phyloP scores from a whole-genome alignment of 2,797 vertebrate species.

The Silurus aristotelis region DNA sequence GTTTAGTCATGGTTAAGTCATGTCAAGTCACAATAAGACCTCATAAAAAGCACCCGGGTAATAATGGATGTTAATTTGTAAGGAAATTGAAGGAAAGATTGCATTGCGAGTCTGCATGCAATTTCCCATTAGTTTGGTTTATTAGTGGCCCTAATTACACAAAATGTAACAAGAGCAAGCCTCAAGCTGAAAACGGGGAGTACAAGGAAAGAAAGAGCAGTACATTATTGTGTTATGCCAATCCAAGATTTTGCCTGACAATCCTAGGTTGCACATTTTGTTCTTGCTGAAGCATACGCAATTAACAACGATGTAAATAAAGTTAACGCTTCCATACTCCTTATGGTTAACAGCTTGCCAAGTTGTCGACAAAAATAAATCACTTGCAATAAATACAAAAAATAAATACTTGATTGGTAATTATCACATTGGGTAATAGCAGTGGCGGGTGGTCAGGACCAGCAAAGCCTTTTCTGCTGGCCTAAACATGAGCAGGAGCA shows the following conservation, averaged over 20 bases:
- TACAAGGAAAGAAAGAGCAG: not conserved
- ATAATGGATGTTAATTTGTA: slow-evolving; percentile 59
- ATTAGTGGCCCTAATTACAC: slow-evolving; percentile 60
- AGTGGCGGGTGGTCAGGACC: too few relatives aligned
- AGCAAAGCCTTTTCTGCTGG: too few relatives aligned
- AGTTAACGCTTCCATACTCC: not conserved
- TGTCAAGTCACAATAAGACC: slow-evolving; percentile 52
- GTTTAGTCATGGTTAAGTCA: slow-evolving; percentile 54
- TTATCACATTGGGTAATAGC: too few relatives aligned
- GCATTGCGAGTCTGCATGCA: slow-evolving; percentile 45
- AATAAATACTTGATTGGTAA: too few relatives aligned
- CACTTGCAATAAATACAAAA: too few relatives aligned
- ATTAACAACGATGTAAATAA: not conserved
- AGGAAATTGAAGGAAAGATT: slow-evolving; percentile 52
- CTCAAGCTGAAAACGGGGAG: not conserved
- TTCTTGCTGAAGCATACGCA: not conserved
- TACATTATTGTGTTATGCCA: slow-evolving; percentile 12
- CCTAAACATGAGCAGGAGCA: too few relatives aligned
- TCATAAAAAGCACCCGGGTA: slow-evolving; percentile 36
- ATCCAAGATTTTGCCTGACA: slow-evolving; percentile 17
- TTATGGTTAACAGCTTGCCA: too few relatives aligned
- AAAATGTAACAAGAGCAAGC: slow-evolving; percentile 21
- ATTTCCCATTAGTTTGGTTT: slow-evolving; percentile 59
- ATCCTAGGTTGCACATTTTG: not conserved
- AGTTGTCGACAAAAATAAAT: too few relatives aligned